Base-by-base conservation (phyloP, 2,113 vertebrate genomes). In the Peromyscus maniculatus region DNA sequence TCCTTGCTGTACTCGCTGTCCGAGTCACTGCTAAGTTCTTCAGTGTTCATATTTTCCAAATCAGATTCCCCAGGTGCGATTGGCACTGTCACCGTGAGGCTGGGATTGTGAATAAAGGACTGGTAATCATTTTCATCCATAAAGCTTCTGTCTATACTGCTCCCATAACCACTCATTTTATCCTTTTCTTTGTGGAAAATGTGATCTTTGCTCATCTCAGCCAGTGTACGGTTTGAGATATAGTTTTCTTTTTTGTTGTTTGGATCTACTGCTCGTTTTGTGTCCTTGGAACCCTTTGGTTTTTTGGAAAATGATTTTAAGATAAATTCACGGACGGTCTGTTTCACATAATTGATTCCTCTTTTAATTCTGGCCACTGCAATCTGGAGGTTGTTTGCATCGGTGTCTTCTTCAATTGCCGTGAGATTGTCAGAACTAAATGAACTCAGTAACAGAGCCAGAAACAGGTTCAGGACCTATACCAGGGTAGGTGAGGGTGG, bases 351-450 rank as follows among this genome's bases (percentile, higher is more conserved):
- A 96, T 98, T 97, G 79, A 99, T 97, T 93, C 99, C 99, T 1
- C 79, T 99, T 49, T 99, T 98, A 97, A 99, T 99, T 79, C 99
- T 99, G 89, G 94, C 97, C 36, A 99, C 97, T 52, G 99, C 99
- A 46, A 99, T 98, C 98, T 99, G 99, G 74, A 99, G 97, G 91
- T 99, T 99, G 98, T 99, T 99, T 93, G 98, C 98, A 64, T 99
- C 99, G 0, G 97, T 98, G 94, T 99, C 99, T 3, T 99, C 99
- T 0, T 99, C 99, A 11, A 97, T 98, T 36, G 98, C 98, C 86
- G 99, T 97, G 94, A 99, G 99, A 96, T 99, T 99, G 98, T 99
- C 99, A 28, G 99, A 99, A 98, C 99, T 99, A 98, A 99, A 99
- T 15, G 99, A 99, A 97, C 99, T 99, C 97, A 99, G 97, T 95